Evolutionary conservation across 2,888 invertebrate species (phyloP), one percentile per base, ranked within the genome.

Genomic region (Bhutanitis thaidina): DNA sequence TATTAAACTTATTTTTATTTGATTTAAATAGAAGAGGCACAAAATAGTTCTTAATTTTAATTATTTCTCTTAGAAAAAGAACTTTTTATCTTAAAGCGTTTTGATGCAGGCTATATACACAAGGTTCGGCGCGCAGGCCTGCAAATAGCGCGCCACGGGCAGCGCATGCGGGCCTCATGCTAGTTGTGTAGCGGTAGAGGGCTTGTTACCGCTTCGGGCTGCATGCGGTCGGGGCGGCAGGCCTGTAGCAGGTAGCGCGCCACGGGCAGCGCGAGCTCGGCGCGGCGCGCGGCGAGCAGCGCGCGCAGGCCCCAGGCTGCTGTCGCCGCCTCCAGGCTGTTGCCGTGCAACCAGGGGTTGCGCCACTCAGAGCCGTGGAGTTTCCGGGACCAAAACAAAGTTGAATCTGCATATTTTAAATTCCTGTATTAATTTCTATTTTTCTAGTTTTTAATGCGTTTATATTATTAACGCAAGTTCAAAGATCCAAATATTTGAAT

Each of bases 221-320:
- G 86, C 1, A 81, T 79, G 35, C 80, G 74, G 12, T 57, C 54
- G 0, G 80, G 80, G 1, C 59, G 61, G 41, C 75, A 71, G 60
- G 78, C 70, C 10, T 77, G 75, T 53, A 89, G 65, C 36, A 90
- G 67, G 58, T 75, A 81, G 10, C 77, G 67, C n/a, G 79, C 82
- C 2, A 82, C 83, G 1, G 86, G 83, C 39, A 79, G 65, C 10
- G 85, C 77, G 34, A 81, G 77, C 14, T 84, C 81, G 3, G 74
- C 41, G 12, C 79, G 71, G 14, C 78, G 69, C 16, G 77, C 71
- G 1, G 72, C 89, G 10, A 93, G 67, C 71, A 93, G 92, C 0
- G 96, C 93, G 49, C 97, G 87, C 49, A 98, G 83, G 0, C 94
- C 95, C 78, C 98, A 98, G 0, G 98, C 93, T 0, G 98, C 97